Evolutionary conservation across 2,797 vertebrate genomes (phyloP).

Genomic region (Cirrhinus mrigala): DNA sequence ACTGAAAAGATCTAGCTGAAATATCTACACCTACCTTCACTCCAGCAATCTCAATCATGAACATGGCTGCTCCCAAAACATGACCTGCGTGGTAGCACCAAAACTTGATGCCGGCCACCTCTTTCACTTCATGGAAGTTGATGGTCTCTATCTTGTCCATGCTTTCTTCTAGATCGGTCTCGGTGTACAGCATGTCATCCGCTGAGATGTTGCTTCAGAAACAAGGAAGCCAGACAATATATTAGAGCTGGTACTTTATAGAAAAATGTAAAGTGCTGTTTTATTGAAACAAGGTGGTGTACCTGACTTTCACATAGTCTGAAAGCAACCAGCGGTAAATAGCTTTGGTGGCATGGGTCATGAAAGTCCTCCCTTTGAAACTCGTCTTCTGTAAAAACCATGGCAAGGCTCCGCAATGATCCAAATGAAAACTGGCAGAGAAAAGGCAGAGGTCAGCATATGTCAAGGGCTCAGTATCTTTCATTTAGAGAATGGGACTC

Average conservation of each 20-base stretch:
- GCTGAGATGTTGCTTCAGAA: conserved; percentile 93
- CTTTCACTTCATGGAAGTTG: conserved; percentile 98
- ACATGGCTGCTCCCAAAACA: conserved; percentile 95
- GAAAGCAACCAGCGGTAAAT: conserved; percentile 98
- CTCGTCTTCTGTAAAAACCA: conserved; percentile 99
- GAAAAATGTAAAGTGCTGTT: neutral
- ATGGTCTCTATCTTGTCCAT: conserved; percentile 99
- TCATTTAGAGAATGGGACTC: conserved; percentile 62
- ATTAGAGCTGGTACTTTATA: neutral
- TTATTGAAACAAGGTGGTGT: conserved; percentile 22
- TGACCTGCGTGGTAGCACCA: conserved; percentile 97
- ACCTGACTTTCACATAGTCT: conserved; percentile 99
- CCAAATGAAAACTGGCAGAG: conserved; percentile 89
- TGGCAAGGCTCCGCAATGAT: conserved; percentile 94
- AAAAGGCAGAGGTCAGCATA: neutral
- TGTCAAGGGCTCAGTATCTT: neutral
- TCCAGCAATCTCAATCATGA: conserved; percentile 97
- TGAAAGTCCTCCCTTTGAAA: conserved; percentile 96
- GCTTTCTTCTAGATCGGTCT: conserved; percentile 96
- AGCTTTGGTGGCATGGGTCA: conserved; percentile 97
- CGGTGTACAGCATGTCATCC: conserved; percentile 97
- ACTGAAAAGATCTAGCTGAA: neutral
- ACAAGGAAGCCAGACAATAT: conserved; percentile 35
- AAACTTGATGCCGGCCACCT: conserved; percentile 97
- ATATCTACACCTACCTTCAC: conserved; percentile 85